Conservation (phyloP, 2,797 vertebrate genomes). For the Scleropages formosus region DNA sequence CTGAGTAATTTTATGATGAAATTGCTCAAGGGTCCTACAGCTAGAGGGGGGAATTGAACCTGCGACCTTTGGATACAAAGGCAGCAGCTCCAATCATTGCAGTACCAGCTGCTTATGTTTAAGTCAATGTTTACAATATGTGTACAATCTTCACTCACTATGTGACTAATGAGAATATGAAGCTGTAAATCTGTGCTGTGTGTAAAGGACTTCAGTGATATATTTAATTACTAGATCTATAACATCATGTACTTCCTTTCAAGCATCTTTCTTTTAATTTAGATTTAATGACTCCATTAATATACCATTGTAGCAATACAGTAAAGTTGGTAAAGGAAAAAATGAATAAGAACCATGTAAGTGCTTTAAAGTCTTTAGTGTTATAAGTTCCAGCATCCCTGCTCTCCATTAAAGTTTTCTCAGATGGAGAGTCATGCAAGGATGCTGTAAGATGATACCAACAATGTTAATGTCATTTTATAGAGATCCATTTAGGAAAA, state of each 20-base stretch:
- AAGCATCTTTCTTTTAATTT: slow-evolving; percentile 15
- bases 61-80: too few relatives aligned
- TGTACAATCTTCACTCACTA: neutral
- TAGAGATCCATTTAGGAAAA: neutral
- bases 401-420: slow-evolving; percentile 9
- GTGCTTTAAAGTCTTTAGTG: slow-evolving; percentile 24
- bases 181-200: neutral
- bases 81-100: too few relatives aligned
- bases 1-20: too few relatives aligned
- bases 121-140: too few relatives aligned
- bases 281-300: slow-evolving; percentile 27
- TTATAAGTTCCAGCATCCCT: slow-evolving; percentile 19
- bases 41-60: too few relatives aligned
- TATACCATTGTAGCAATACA: slow-evolving; percentile 9
- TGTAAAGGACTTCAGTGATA: neutral
- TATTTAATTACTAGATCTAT: slow-evolving; percentile 19
- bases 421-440: slow-evolving; percentile 4
- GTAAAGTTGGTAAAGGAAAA: slow-evolving; percentile 7
- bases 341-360: slow-evolving; percentile 23
- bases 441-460: slow-evolving; percentile 3
- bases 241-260: slow-evolving; percentile 4
- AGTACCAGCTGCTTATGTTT: too few relatives aligned
- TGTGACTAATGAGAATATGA: neutral
- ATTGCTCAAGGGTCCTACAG: too few relatives aligned
- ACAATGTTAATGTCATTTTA: slow-evolving; percentile 1